Percentiles rank a stretch among this genome's conserved stretches.
These are phyloP conservation scores for Centropus unirufus DNA, from an alignment of 2,113 vertebrate species.

Conservation along the genomic window DNA sequence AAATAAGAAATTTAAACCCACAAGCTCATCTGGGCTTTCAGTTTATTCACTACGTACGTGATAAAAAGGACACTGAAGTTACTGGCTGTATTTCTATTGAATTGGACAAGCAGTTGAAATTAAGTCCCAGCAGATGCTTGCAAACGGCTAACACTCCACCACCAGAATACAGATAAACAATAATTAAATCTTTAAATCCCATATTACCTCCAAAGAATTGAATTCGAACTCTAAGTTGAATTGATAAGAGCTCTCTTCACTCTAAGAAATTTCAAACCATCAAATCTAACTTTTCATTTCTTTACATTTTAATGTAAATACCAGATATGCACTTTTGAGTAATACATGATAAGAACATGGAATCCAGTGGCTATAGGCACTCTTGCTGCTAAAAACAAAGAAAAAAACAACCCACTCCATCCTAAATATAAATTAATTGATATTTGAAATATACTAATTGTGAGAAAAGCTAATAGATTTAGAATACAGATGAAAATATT, in stretches of 20 bases:
- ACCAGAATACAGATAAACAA: not conserved
- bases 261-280: not conserved
- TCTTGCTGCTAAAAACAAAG: not conserved
- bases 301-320: not conserved
- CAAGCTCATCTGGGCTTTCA: not conserved
- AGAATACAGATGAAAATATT: not conserved
- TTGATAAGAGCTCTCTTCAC: not conserved
- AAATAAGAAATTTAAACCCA: not conserved
- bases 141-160: not conserved
- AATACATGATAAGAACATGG: not conserved
- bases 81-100: not conserved
- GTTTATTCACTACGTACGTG: not conserved
- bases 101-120: not conserved
- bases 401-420: fast-evolving
- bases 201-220: not conserved
- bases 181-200: not conserved
- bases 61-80: not conserved
- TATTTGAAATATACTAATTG: not conserved
- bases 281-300: not conserved
- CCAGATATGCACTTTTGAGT: not conserved
- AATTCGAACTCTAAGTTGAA: not conserved
- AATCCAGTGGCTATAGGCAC: not conserved
- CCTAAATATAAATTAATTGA: not conserved
- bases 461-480: not conserved
- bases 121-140: not conserved